Evolutionary conservation across 37 sponge, comb jelly and placozoan species (phyloP).

Genomic region (Aplysina aerophoba): DNA sequence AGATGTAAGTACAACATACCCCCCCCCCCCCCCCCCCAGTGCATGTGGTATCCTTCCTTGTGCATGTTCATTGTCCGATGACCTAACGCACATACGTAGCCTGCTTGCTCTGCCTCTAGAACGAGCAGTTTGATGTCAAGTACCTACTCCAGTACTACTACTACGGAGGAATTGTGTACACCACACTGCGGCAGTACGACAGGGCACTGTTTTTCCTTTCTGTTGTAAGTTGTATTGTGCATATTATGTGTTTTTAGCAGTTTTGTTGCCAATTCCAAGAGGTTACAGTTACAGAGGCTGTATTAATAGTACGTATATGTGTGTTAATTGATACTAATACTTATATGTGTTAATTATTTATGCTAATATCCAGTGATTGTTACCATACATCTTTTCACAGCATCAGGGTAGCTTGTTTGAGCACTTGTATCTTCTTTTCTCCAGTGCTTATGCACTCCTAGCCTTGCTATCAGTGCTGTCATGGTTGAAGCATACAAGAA

Average conservation of each 20-base stretch:
- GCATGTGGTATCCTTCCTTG: too few relatives aligned
- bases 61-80: neutral
- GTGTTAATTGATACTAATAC: too few relatives aligned
- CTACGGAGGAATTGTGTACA: conserved; percentile 94
- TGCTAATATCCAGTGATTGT: neutral
- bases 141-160: conserved; percentile 86
- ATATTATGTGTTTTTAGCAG: neutral
- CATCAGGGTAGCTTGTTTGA: too few relatives aligned
- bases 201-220: conserved; percentile 83
- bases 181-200: conserved; percentile 81
- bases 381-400: too few relatives aligned
- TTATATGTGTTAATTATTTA: too few relatives aligned
- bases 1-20: conserved; percentile 50
- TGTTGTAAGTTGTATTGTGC: conserved; percentile 55
- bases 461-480: conserved; percentile 87
- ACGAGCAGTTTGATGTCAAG: conserved; percentile 69
- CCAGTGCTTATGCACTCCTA: conserved; percentile 84
- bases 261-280: conserved; percentile 43
- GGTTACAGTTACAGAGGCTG: too few relatives aligned
- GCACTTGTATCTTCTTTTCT: neutral
- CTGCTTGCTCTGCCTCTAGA: conserved; percentile 41
- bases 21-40: too few relatives aligned
- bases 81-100: too few relatives aligned
- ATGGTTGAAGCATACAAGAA: conserved; percentile 97
- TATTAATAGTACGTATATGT: too few relatives aligned